Evolutionary conservation across 2,113 vertebrate genomes (phyloP).

Genomic region (Etheostoma cragini): DNA sequence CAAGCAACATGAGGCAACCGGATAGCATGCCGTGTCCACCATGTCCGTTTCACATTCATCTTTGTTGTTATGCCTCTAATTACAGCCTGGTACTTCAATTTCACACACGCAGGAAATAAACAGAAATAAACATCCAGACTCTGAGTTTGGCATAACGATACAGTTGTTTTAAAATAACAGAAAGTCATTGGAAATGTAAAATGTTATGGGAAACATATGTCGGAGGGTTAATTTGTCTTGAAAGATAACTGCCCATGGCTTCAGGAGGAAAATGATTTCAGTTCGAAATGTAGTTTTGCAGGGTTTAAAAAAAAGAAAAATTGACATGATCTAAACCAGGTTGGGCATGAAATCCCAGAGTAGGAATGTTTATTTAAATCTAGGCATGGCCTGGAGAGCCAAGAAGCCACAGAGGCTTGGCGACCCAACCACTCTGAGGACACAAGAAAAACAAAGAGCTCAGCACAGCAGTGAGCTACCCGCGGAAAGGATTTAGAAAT

Average conservation of each 20-base stretch:
- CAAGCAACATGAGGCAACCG: slow-evolving; percentile 1
- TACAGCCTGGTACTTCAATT: slow-evolving; percentile 21
- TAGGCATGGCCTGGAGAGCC: slow-evolving; percentile 26
- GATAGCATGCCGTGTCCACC: not conserved
- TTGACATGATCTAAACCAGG: slow-evolving; percentile 74
- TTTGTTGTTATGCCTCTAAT: slow-evolving; percentile 28
- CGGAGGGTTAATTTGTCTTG: slow-evolving; percentile 64
- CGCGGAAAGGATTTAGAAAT: not conserved
- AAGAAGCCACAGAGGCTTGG: slow-evolving; percentile 32
- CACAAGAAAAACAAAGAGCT: slow-evolving; percentile 30
- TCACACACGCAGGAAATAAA: slow-evolving; percentile 68
- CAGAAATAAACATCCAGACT: slow-evolving; percentile 62
- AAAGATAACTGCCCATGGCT: slow-evolving; percentile 73
- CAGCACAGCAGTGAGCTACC: not conserved
- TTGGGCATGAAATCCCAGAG: slow-evolving; percentile 68
- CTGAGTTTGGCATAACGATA: slow-evolving; percentile 48
- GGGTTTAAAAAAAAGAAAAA: slow-evolving; percentile 34
- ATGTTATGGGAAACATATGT: slow-evolving; percentile 76
- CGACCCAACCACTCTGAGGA: slow-evolving; percentile 14
- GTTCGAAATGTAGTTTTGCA: slow-evolving; percentile 55
- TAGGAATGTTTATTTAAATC: slow-evolving; percentile 68
- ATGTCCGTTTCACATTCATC: slow-evolving; percentile 19
- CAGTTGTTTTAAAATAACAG: slow-evolving; percentile 56
- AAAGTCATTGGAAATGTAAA: slow-evolving; percentile 69
- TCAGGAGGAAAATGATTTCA: slow-evolving; percentile 61